Percentiles rank a stretch among this genome's conserved stretches.
These are phyloP conservation scores for Anoplopoma fimbria DNA, from an alignment of 2,113 vertebrate species.

Conservation along the genomic window DNA sequence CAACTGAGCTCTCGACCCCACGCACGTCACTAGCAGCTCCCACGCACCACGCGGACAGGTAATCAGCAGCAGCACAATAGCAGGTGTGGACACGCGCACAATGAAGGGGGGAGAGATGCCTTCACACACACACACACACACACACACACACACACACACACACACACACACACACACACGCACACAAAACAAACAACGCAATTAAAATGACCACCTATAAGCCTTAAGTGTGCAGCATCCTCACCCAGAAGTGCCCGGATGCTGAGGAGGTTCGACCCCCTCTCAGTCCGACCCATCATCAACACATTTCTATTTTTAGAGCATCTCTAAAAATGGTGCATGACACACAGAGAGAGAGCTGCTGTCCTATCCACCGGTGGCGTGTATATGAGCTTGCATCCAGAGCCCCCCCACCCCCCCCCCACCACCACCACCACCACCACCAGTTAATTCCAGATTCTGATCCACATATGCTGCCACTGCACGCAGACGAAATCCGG, in stretches of 20 bases:
- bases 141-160: not conserved
- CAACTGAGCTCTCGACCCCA: constrained; percentile 36
- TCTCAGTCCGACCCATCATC: constrained; percentile 54
- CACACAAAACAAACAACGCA: not conserved
- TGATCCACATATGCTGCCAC: constrained; percentile 13
- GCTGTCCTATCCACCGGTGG: constrained; percentile 62
- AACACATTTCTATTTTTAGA: constrained; percentile 78
- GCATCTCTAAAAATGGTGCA: constrained; percentile 79
- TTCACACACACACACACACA: not conserved
- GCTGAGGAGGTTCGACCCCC: not conserved
- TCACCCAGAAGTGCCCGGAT: constrained; percentile 43
- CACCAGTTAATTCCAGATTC: constrained; percentile 36
- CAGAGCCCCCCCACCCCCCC: not conserved
- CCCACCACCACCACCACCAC: too few species aligned
- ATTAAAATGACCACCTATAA: not conserved
- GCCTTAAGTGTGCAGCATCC: not conserved
- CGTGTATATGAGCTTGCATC: constrained; percentile 6
- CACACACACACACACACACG: not conserved
- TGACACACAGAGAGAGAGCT: constrained; percentile 75
- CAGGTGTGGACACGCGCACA: constrained; percentile 34
- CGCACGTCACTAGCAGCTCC: constrained; percentile 46
- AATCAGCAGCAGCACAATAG: constrained; percentile 41
- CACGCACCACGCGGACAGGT: constrained; percentile 47
- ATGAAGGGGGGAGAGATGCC: not conserved
- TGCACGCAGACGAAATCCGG: constrained; percentile 8